phyloP scores from a whole-genome alignment of 2,888 invertebrate species.

The Sepioteuthis lessoniana region DNA sequence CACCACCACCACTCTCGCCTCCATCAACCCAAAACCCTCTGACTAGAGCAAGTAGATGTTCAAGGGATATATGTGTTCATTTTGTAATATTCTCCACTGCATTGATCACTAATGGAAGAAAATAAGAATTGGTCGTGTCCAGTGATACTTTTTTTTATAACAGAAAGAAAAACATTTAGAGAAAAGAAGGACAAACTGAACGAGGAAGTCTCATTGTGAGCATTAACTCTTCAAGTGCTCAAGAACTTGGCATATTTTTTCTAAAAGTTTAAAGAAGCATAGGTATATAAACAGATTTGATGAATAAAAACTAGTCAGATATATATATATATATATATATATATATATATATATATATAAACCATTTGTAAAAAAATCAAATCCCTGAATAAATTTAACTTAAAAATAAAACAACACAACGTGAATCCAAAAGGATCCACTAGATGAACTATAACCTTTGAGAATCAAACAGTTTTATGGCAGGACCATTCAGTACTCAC shows the following conservation, averaged over 20 bases:
- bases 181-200: too few relatives aligned
- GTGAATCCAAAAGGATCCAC: background rate
- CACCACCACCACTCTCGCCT: background rate
- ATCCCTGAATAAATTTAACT: background rate
- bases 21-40: too few relatives aligned
- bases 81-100: background rate
- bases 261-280: background rate
- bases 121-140: background rate
- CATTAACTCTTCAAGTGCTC: background rate
- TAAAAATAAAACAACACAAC: background rate
- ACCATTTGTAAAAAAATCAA: too few relatives aligned
- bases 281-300: background rate
- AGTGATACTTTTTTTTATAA: background rate
- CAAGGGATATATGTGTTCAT: background rate
- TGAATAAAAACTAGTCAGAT: background rate
- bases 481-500: background rate
- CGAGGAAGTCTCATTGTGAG: too few relatives aligned
- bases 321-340: background rate
- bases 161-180: background rate
- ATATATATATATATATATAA: too few relatives aligned
- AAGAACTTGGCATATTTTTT: background rate
- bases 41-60: too few relatives aligned
- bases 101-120: background rate
- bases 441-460: too few relatives aligned
- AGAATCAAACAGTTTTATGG: background rate